phyloP scores from a whole-genome alignment of 2,888 invertebrate species.

The Phlogophora meticulosa region DNA sequence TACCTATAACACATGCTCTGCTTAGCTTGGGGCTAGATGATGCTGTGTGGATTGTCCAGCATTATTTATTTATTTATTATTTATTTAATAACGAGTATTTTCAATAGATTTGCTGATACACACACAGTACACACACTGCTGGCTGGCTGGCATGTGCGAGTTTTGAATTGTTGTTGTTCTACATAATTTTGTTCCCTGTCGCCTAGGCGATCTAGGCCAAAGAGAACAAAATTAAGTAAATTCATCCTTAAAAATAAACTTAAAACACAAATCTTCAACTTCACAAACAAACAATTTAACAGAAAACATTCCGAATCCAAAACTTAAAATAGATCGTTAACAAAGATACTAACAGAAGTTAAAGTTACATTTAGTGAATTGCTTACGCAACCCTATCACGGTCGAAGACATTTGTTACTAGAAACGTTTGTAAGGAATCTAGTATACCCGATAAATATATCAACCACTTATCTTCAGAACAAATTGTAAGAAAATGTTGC shows the following conservation, averaged over 20 bases:
- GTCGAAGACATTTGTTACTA: constrained; percentile 12
- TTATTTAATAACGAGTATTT: too few relatives aligned
- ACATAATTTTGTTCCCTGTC: too few relatives aligned
- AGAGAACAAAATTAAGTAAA: too few relatives aligned
- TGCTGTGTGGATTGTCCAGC: too few relatives aligned
- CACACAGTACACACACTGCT: too few relatives aligned
- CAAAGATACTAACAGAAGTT: constrained; percentile 12
- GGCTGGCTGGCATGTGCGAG: too few relatives aligned
- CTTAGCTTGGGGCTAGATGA: too few relatives aligned
- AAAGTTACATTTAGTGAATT: constrained; percentile 28
- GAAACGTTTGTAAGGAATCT: background rate
- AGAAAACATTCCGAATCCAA: background rate
- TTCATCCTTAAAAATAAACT: constrained; percentile 1
- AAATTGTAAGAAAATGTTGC: constrained; percentile 27
- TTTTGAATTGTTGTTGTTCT: too few relatives aligned
- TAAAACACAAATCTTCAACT: constrained; percentile 2
- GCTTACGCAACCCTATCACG: constrained; percentile 15
- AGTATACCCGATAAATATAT: constrained; percentile 5
- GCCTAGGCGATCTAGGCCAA: too few relatives aligned
- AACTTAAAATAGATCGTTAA: constrained; percentile 22
- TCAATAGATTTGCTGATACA: too few relatives aligned
- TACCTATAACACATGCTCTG: too few relatives aligned
- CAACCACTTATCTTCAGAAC: constrained; percentile 20
- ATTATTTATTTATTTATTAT: too few relatives aligned
- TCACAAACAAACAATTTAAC: constrained; percentile 15